phyloP scores from a whole-genome alignment of 2,113 vertebrate genomes.

The Pao palembangensis region DNA sequence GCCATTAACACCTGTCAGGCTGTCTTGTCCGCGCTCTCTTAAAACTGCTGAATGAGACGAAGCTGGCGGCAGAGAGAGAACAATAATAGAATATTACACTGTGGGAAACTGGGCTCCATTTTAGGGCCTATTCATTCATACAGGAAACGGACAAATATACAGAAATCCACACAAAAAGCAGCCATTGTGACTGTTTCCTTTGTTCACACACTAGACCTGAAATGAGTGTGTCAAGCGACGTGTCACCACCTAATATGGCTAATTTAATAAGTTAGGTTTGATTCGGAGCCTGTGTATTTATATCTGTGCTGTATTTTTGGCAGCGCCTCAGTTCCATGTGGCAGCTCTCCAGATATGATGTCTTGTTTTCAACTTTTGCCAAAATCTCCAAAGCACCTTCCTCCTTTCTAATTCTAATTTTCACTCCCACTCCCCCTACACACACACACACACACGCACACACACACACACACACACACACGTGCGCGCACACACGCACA shows the following conservation, averaged over 20 bases:
- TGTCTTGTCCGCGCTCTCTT: conserved; percentile 33
- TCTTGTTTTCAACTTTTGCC: conserved; percentile 62
- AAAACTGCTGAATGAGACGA: conserved; percentile 31
- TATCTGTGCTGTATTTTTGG: conserved; percentile 30
- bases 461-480: conserved; percentile 41
- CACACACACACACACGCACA: conserved; percentile 25
- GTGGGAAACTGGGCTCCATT: conserved; percentile 49
- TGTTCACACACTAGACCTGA: conserved; percentile 34
- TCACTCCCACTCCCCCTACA: conserved; percentile 47
- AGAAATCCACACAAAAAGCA: conserved; percentile 35
- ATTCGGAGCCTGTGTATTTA: conserved; percentile 34
- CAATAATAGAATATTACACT: conserved; percentile 45
- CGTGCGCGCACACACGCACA: conserved; percentile 19
- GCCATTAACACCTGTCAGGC: conserved; percentile 47
- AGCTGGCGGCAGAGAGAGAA: conserved; percentile 25
- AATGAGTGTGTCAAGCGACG: conserved; percentile 11
- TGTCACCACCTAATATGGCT: conserved; percentile 30
- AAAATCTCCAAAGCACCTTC: conserved; percentile 64
- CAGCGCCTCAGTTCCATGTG: conserved; percentile 37
- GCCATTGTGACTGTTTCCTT: conserved; percentile 38
- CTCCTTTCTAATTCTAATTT: conserved; percentile 57
- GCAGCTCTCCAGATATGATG: conserved; percentile 57
- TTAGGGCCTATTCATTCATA: conserved; percentile 39
- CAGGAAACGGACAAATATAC: conserved; percentile 55
- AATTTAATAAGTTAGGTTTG: conserved; percentile 38